Conservation (phyloP, 2,797 vertebrate genomes). For the Peromyscus eremicus region DNA sequence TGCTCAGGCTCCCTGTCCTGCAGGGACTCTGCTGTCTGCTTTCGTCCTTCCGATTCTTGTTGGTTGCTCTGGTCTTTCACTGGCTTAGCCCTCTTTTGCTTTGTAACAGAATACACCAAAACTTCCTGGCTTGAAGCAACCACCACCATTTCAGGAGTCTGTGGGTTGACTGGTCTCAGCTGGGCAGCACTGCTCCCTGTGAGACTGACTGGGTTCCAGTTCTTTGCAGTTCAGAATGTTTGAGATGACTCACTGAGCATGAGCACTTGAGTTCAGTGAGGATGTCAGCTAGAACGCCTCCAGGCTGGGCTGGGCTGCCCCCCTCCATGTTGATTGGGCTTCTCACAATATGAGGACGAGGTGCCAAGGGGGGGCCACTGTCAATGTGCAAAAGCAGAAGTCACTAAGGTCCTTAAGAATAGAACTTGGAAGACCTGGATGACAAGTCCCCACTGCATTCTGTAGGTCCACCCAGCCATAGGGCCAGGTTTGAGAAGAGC, state of each 20-base stretch:
- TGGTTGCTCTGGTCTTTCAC: not conserved
- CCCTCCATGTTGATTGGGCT: not conserved
- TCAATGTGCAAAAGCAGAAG: not conserved
- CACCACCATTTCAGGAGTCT: not conserved
- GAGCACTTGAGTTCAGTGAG: not conserved
- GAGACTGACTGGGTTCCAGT: not conserved
- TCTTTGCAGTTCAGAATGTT: not conserved
- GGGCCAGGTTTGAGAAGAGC: not conserved
- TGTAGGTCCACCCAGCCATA: not conserved
- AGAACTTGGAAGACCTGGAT: not conserved
- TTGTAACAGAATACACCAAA: not conserved
- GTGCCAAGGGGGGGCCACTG: not conserved
- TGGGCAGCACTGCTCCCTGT: not conserved
- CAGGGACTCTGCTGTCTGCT: not conserved
- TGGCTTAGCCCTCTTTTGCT: slow-evolving; percentile 28
- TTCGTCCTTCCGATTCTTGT: not conserved
- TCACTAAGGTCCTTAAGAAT: not conserved
- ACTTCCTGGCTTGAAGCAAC: not conserved
- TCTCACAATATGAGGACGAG: not conserved
- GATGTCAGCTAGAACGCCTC: not conserved
- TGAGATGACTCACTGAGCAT: not conserved
- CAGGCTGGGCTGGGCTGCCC: not conserved
- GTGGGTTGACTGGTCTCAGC: not conserved
- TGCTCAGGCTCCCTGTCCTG: not conserved
- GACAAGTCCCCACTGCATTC: not conserved